Evolutionary conservation across 2,888 invertebrate genomes (phyloP).

Genomic region (Pandemis corylana): DNA sequence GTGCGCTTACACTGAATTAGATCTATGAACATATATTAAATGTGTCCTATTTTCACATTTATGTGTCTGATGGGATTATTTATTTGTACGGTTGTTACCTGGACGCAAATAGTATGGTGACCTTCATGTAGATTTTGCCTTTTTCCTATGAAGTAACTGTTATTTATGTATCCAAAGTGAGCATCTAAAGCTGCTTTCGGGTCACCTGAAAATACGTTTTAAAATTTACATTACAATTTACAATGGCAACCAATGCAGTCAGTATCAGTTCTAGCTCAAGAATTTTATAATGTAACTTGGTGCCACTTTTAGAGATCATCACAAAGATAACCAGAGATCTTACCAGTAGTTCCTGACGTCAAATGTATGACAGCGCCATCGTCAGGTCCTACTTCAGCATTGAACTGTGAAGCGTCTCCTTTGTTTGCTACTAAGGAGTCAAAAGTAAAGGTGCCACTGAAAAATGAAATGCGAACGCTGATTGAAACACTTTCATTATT

Average conservation of each 20-base stretch:
- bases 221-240: too few relatives aligned
- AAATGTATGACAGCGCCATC: conserved; percentile 92
- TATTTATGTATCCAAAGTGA: conserved; percentile 92
- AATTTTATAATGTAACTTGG: neutral
- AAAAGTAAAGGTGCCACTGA: conserved; percentile 68
- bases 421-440: conserved; percentile 59
- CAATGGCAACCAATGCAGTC: too few relatives aligned
- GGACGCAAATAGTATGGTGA: conserved; percentile 85
- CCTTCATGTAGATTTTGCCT: conserved; percentile 74
- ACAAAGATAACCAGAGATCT: neutral
- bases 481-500: neutral
- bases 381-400: conserved; percentile 87
- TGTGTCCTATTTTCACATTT: too few relatives aligned
- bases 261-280: neutral
- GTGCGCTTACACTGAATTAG: too few relatives aligned
- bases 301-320: too few relatives aligned
- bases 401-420: conserved; percentile 66
- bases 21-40: too few relatives aligned
- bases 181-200: conserved; percentile 92
- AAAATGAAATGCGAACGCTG: conserved; percentile 19
- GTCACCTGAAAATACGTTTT: conserved; percentile 71
- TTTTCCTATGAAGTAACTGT: conserved; percentile 87
- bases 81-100: conserved; percentile 61
- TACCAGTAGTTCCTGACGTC: conserved; percentile 88
- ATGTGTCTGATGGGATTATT: too few relatives aligned